These are phyloP conservation scores for Patella pellucida DNA, from an alignment of 2,888 invertebrate genomes.

Conservation along the genomic window DNA sequence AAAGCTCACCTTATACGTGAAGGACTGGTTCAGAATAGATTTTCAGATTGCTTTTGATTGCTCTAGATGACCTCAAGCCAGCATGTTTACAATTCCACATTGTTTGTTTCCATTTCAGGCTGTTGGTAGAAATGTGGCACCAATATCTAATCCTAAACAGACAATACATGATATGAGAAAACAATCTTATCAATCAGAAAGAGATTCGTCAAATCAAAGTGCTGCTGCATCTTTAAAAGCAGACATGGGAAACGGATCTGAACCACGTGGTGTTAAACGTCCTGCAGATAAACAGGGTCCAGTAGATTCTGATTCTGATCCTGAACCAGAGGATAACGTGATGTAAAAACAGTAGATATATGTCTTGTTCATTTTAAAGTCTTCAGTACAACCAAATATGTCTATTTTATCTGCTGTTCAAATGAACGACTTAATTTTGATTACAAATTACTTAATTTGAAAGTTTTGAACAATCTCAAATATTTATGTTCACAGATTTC, in stretches of 20 bases:
- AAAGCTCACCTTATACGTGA: no score
- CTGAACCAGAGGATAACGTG: constrained; percentile 88
- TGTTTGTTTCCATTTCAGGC: constrained; percentile 5
- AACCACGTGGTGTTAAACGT: constrained; percentile 32
- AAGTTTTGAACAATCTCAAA: no score
- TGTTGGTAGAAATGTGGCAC: constrained; percentile 69
- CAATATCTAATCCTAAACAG: constrained; percentile 79
- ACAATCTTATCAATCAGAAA: constrained; percentile 74
- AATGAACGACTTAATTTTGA: no score
- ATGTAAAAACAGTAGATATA: constrained; percentile 56
- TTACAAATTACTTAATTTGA: no score
- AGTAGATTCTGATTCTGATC: constrained; percentile 78
- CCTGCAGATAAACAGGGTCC: constrained; percentile 49
- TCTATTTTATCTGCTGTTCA: no score
- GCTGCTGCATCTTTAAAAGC: constrained; percentile 69
- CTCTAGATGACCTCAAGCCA: no score
- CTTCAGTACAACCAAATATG: no score
- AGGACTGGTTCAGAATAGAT: constrained; percentile 22
- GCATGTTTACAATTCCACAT: no score
- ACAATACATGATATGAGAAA: constrained; percentile 77
- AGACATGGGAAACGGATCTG: constrained; percentile 41
- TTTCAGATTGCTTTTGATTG: background rate
- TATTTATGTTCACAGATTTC: no score
- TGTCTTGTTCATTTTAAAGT: no score
- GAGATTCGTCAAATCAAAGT: constrained; percentile 59